Conservation (phyloP, 2,113 vertebrate genomes). For the Seriola rivoliana region DNA sequence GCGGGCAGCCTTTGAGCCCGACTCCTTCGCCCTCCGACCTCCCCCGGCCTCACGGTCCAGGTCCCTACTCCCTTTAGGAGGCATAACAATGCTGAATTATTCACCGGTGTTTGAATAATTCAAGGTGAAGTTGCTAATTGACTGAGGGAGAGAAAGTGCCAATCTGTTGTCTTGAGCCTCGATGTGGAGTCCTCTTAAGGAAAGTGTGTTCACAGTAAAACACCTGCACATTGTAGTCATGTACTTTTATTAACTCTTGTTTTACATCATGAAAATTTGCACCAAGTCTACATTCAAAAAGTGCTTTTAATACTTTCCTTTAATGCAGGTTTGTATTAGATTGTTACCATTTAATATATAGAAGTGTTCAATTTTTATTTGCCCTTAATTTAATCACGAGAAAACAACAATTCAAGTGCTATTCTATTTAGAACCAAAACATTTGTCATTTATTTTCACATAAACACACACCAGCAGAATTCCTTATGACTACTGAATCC, state of each 20-base stretch:
- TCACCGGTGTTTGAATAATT: conserved; percentile 78
- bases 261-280: background rate
- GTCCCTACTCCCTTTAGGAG: conserved; percentile 61
- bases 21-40: conserved; percentile 9
- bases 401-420: background rate
- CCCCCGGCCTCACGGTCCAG: conserved; percentile 29
- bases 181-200: conserved; percentile 14
- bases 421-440: background rate
- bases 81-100: conserved; percentile 73
- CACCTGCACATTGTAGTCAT: background rate
- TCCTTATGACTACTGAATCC: background rate
- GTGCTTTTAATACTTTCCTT: background rate
- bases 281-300: background rate
- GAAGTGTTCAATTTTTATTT: background rate
- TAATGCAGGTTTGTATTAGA: background rate
- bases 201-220: background rate
- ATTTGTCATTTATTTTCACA: background rate
- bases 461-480: background rate
- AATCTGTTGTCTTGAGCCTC: conserved; percentile 22
- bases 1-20: conserved; percentile 25
- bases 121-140: conserved; percentile 48
- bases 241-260: conserved; percentile 29
- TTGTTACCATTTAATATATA: background rate
- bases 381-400: background rate
- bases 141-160: conserved; percentile 27